Evolutionary conservation across 1,140 invertebrate genomes (phyloP).

Genomic region (Leptinotarsa texana): DNA sequence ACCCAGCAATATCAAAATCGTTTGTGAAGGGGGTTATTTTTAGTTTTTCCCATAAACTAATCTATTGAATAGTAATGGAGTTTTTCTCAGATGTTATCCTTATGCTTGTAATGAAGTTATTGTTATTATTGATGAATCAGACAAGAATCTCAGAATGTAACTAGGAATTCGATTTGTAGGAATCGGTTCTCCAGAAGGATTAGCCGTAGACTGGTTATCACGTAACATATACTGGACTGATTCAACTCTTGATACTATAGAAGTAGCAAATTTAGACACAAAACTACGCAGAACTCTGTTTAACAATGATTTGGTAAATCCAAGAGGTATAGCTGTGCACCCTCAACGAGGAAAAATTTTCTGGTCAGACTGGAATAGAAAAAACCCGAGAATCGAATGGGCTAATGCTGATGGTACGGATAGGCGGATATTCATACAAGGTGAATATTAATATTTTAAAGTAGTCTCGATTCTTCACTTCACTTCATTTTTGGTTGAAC

Average conservation of each 20-base stretch:
- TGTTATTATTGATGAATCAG: background rate
- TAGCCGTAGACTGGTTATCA: conserved; percentile 90
- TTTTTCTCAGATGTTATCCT: too few species aligned
- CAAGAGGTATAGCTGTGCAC: conserved; percentile 65
- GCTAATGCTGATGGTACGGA: conserved; percentile 90
- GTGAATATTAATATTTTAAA: conserved; percentile 30
- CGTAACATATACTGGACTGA: conserved; percentile 97
- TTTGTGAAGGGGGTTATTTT: too few species aligned
- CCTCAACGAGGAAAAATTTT: conserved; percentile 78
- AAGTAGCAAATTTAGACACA: conserved; percentile 86
- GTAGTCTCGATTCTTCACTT: too few species aligned
- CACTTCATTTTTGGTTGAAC: too few species aligned
- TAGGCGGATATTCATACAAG: conserved; percentile 70
- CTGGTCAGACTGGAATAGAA: conserved; percentile 97
- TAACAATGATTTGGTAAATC: conserved; percentile 80
- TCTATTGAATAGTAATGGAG: too few species aligned
- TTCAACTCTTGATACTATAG: conserved; percentile 84
- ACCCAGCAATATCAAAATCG: too few species aligned
- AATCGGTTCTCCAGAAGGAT: conserved; percentile 87
- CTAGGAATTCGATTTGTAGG: conserved; percentile 56
- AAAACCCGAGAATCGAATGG: conserved; percentile 88
- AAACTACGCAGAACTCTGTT: conserved; percentile 77
- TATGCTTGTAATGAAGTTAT: too few species aligned
- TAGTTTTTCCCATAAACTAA: too few species aligned
- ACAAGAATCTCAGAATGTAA: background rate